Percentiles rank a stretch among this genome's conserved stretches.
Evolutionary conservation across 2,888 invertebrate species (phyloP).

Genomic region (Pediacus dermestoides): DNA sequence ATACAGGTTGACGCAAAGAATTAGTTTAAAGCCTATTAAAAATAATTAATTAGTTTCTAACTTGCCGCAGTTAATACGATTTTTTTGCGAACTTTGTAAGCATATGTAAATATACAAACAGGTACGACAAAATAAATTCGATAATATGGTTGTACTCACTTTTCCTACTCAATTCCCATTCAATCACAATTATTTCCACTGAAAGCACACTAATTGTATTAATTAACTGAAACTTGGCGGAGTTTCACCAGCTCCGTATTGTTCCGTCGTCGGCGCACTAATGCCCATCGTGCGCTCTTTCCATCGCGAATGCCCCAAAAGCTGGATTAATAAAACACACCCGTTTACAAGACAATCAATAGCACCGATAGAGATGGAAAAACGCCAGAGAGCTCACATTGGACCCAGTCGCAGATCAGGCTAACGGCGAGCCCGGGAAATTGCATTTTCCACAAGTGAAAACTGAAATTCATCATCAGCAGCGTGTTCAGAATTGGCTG

Average conservation of each 20-base stretch:
- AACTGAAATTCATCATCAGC: slow-evolving; percentile 26
- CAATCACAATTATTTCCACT: slow-evolving; percentile 13
- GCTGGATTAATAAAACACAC: slow-evolving; percentile 21
- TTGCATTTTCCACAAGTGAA: slow-evolving; percentile 33
- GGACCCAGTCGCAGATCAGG: slow-evolving; percentile 15
- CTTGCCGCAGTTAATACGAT: no score
- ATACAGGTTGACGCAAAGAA: no score
- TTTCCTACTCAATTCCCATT: no score
- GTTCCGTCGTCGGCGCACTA: slow-evolving; percentile 26
- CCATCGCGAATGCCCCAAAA: slow-evolving; percentile 21
- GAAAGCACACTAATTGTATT: slow-evolving; percentile 11
- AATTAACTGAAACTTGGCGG: slow-evolving; percentile 16
- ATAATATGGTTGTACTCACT: no score
- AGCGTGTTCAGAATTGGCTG: no score
- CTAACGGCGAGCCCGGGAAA: slow-evolving; percentile 36
- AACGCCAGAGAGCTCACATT: slow-evolving; percentile 5
- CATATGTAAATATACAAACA: no score
- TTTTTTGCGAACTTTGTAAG: no score
- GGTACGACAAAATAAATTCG: no score
- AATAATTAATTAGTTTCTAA: no score
- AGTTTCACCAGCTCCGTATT: slow-evolving; percentile 14
- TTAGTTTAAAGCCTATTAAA: no score
- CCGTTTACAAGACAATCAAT: slow-evolving; percentile 16
- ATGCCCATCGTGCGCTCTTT: slow-evolving; percentile 23
- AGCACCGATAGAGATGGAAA: slow-evolving; percentile 22